Percentiles rank a stretch among this genome's conserved stretches.
Evolutionary conservation across 2,113 vertebrate genomes (phyloP).

Genomic region (Carassius auratus): DNA sequence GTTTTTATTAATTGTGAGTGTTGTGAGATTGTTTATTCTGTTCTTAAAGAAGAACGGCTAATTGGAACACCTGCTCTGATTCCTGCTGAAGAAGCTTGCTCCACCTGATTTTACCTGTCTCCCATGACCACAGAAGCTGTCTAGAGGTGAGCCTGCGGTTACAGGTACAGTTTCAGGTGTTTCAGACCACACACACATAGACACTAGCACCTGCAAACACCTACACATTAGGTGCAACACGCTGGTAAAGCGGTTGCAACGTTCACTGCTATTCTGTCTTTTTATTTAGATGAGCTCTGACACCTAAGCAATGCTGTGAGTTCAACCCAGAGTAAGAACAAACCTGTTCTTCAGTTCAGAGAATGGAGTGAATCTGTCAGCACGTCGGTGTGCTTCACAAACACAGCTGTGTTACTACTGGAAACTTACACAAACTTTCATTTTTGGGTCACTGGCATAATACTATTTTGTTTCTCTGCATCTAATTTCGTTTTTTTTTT

Average conservation of each 20-base stretch:
- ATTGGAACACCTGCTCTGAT: conserved; percentile 35
- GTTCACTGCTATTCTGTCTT: neutral
- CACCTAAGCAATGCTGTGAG: neutral
- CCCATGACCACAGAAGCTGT: conserved; percentile 25
- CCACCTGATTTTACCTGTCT: conserved; percentile 17
- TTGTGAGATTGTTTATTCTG: conserved; percentile 12
- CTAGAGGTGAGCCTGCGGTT: neutral
- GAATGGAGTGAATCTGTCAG: conserved; percentile 28
- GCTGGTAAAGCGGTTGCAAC: neutral
- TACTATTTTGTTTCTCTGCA: neutral
- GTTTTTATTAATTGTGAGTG: conserved; percentile 31
- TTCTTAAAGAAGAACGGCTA: conserved; percentile 22
- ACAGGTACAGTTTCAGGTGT: conserved; percentile 1
- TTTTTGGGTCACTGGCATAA: conserved; percentile 12
- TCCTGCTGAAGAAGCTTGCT: conserved; percentile 19
- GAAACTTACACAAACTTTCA: conserved; percentile 41
- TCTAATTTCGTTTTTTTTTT: neutral
- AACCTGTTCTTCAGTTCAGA: conserved; percentile 42
- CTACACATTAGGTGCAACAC: neutral
- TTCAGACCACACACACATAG: conserved; percentile 21
- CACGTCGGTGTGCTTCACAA: conserved; percentile 27
- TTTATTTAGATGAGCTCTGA: conserved; percentile 1
- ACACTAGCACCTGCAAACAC: conserved; percentile 20
- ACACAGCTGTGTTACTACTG: conserved; percentile 56
- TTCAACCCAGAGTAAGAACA: conserved; percentile 23